Percentiles rank a stretch among this genome's conserved stretches.
phyloP scores from a whole-genome alignment of 2,113 vertebrate species.

The Cichladusa arquata region DNA sequence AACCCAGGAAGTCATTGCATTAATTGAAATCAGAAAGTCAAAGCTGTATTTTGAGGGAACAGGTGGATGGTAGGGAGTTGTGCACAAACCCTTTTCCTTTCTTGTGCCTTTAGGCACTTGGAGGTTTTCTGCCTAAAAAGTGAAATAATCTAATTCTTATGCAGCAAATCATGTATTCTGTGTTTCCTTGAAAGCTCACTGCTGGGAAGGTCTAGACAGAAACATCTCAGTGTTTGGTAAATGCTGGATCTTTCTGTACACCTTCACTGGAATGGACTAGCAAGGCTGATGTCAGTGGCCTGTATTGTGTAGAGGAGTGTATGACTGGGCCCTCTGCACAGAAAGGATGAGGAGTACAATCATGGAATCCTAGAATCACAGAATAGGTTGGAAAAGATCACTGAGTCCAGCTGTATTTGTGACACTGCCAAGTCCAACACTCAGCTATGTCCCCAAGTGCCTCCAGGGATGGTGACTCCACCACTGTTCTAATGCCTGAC shows the following conservation, averaged over 20 bases:
- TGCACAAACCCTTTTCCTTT: neutral
- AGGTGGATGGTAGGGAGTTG: neutral
- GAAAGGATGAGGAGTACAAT: neutral
- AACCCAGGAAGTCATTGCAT: neutral
- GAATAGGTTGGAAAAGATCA: neutral
- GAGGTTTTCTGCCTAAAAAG: neutral
- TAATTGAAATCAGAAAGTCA: neutral
- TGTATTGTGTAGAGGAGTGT: accelerated
- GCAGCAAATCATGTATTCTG: neutral
- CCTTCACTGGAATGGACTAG: neutral
- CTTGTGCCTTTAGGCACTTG: neutral
- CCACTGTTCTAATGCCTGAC: neutral
- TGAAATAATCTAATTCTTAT: neutral
- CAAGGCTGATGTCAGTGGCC: accelerated
- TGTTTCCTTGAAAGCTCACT: neutral
- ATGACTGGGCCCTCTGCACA: neutral
- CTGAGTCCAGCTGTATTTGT: neutral
- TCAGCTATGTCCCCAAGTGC: neutral
- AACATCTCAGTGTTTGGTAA: neutral
- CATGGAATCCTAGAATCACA: neutral
- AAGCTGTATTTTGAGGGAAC: neutral
- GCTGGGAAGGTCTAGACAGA: neutral
- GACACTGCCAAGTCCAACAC: neutral
- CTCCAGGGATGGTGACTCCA: neutral
- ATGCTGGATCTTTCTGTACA: neutral